Evolutionary conservation across 2,113 vertebrate genomes (phyloP).

Genomic region (Megaceryle torquata): DNA sequence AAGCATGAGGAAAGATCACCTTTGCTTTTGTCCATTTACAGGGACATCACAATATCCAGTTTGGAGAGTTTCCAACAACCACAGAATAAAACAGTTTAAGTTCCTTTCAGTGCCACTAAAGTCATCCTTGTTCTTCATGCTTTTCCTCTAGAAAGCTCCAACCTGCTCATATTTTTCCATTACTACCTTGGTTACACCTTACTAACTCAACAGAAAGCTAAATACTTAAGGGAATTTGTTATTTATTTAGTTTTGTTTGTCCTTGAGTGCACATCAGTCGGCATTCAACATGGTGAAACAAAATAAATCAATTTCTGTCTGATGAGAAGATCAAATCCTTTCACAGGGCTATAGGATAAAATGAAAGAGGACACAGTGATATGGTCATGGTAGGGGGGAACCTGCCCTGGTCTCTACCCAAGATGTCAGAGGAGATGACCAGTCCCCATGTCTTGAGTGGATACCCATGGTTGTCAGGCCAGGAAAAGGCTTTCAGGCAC

Average conservation of each 20-base stretch:
- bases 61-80: background rate
- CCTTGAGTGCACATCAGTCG: background rate
- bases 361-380: background rate
- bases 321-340: background rate
- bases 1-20: background rate
- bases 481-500: background rate
- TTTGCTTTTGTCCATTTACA: background rate
- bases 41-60: background rate
- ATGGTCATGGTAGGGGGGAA: fast-evolving
- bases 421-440: background rate
- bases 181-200: background rate
- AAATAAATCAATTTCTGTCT: background rate
- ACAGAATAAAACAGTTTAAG: background rate
- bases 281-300: background rate
- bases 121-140: background rate
- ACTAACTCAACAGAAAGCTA: background rate
- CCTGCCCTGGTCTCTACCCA: background rate
- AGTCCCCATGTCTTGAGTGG: background rate
- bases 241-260: background rate
- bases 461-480: background rate
- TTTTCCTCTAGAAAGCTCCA: background rate
- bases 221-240: background rate
- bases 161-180: background rate
- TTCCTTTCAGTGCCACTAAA: background rate
- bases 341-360: background rate